These are phyloP conservation scores for Lucilia sericata DNA, from an alignment of 1,140 invertebrate species.

Conservation along the genomic window DNA sequence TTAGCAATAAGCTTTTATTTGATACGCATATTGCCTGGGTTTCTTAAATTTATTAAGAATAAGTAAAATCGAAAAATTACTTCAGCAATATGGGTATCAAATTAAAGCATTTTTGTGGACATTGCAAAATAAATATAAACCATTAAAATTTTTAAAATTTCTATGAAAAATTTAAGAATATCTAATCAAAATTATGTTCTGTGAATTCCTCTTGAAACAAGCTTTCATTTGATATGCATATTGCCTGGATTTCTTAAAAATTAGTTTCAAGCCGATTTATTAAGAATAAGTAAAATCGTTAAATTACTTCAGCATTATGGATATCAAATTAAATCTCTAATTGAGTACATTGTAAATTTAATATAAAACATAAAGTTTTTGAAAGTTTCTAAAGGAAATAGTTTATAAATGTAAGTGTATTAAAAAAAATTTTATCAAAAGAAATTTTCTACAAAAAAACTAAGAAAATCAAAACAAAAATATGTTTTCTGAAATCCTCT, in stretches of 20 bases:
- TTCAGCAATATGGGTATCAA: conserved; percentile 5
- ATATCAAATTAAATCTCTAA: background rate
- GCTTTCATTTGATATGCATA: no score
- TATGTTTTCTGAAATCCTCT: no score
- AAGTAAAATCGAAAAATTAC: background rate
- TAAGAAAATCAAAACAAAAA: no score
- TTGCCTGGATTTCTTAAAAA: background rate
- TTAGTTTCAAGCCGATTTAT: conserved; percentile 8
- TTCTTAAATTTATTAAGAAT: conserved; percentile 9
- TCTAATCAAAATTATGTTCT: no score
- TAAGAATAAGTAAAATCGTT: background rate
- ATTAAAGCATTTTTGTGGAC: background rate
- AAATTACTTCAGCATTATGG: background rate
- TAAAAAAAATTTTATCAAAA: no score
- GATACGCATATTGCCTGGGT: background rate
- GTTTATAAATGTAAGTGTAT: no score
- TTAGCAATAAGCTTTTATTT: background rate
- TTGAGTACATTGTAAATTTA: background rate
- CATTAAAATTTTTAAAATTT: no score
- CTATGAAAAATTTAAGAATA: no score
- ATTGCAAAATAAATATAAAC: no score
- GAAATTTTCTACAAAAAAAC: no score
- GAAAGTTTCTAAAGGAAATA: background rate
- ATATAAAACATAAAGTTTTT: background rate
- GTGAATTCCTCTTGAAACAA: no score